Evolutionary conservation across 2,113 vertebrate species (phyloP), one percentile per base, ranked within the genome.

Genomic region (Misgurnus mizolepis): DNA sequence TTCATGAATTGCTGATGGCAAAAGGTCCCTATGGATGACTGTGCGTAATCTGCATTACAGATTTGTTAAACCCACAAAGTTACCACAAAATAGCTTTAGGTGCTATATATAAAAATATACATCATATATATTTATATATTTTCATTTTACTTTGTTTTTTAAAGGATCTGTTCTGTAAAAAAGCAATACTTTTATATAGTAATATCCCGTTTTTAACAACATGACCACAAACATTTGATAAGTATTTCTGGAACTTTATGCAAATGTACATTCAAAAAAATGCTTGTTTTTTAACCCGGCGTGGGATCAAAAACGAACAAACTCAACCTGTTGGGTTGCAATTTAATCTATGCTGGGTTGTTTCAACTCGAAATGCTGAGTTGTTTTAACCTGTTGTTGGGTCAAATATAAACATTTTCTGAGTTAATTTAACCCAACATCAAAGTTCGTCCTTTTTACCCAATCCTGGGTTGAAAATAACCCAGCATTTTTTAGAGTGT

Each of bases 91-190:
- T 91, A 91, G 88, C 82, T 87, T 86, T 83, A 86, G 87, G 82
- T 90, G 89, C 89, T 91, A 88, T 88, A 87, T 91, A 92, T 80
- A 92, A 92, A 91, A 92, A 92, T 93, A 93, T 91, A 91, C 88
- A 90, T 89, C 86, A 90, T 88, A 91, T 87, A 90, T 89, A 89
- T 89, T 89, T 89, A 85, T 47, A 43, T 86, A 80, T 89, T 88
- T 76, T 55, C 81, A 86, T 90, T 43, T 76, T 86, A 68, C 61
- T 67, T 61, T 49, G 67, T 70, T 79, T 85, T 22, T 88, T 88
- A 91, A 82, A 88, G 82, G 87, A 85, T 91, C 83, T 86, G 79
- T 78, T 89, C 85, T 85, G 85, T 89, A 91, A 91, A 90, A 90
- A 93, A 89, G 86, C 89, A 88, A 80, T 60, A 65, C 47, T 39